A percentile compares a stretch with the other conserved stretches of the same genome.
phyloP scores from a whole-genome alignment of 2,888 invertebrate species.

The Machimus atricapillus region DNA sequence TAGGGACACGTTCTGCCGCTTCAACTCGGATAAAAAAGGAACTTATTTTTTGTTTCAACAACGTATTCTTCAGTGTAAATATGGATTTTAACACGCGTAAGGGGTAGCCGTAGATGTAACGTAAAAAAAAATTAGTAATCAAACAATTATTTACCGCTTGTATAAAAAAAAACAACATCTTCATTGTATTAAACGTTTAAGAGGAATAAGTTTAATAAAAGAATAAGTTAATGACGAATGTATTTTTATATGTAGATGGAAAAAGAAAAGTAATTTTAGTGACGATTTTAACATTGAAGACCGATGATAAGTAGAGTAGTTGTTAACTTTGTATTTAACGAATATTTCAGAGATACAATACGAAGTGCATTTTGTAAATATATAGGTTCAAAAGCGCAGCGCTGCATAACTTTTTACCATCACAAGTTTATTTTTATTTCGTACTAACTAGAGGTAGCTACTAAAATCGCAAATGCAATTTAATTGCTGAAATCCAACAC shows the following conservation, averaged over 20 bases:
- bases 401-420: background rate
- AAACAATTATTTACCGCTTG: slow-evolving; percentile 20
- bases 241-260: slow-evolving; percentile 27
- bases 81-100: background rate
- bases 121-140: background rate
- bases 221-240: slow-evolving; percentile 28
- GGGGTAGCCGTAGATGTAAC: background rate
- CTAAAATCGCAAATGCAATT: background rate
- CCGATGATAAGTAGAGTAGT: background rate
- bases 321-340: background rate
- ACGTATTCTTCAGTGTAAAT: slow-evolving; percentile 15
- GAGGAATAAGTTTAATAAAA: slow-evolving; percentile 25
- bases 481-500: background rate
- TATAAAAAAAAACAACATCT: slow-evolving; percentile 23
- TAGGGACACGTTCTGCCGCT: background rate
- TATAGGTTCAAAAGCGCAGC: background rate
- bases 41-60: background rate
- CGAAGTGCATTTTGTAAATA: background rate
- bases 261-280: background rate
- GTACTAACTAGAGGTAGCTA: background rate
- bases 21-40: background rate
- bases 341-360: background rate
- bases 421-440: background rate
- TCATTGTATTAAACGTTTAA: slow-evolving; percentile 29
- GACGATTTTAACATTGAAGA: background rate